These are phyloP conservation scores for Xiphias gladius DNA, from an alignment of 2,113 vertebrate species.

Conservation along the genomic window DNA sequence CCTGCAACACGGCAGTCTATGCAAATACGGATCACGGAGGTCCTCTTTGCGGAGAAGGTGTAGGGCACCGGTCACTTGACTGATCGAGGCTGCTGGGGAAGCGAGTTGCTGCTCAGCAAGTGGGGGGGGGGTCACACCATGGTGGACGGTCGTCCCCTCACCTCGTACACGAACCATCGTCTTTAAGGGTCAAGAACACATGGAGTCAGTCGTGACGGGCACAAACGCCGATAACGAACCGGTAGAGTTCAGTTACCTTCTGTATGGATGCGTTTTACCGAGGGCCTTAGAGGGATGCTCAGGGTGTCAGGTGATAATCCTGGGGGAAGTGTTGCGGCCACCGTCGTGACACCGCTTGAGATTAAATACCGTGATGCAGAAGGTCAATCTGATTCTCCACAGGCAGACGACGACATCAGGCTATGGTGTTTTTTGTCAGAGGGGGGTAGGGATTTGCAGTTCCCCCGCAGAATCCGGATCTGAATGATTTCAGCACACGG, in stretches of 20 bases:
- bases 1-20: constrained; percentile 28
- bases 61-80: constrained; percentile 15
- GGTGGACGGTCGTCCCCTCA: background rate
- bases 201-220: background rate
- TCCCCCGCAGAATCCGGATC: background rate
- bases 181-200: background rate
- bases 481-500: background rate
- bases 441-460: background rate
- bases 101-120: background rate
- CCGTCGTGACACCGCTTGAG: background rate
- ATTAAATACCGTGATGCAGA: background rate
- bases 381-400: constrained; percentile 14
- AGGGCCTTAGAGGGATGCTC: background rate
- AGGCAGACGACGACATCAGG: background rate
- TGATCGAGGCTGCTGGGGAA: constrained; percentile 2
- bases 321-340: background rate
- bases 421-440: background rate
- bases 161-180: background rate
- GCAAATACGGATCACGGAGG: constrained; percentile 52
- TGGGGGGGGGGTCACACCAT: background rate
- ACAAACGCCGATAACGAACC: background rate
- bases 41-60: constrained; percentile 19
- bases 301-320: background rate
- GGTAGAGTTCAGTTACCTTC: background rate
- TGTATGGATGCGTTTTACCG: background rate